These are phyloP conservation scores for Eupithecia insigniata DNA, from an alignment of 2,888 invertebrate genomes.

Conservation along the genomic window DNA sequence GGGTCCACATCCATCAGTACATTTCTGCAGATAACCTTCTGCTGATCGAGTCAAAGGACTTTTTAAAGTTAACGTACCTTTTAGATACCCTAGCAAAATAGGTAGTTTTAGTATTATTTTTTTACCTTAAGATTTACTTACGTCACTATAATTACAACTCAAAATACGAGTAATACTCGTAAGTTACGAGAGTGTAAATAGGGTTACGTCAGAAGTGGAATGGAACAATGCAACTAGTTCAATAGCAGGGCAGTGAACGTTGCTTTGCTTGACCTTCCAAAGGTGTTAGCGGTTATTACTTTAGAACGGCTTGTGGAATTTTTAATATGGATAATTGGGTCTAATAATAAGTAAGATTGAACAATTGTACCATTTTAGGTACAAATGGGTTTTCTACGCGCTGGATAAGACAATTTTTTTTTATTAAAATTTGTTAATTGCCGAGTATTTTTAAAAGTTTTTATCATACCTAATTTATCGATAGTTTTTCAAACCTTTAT, in stretches of 20 bases:
- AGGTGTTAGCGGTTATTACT: slow-evolving; percentile 21
- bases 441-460: too few species aligned
- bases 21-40: too few species aligned
- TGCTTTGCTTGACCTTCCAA: slow-evolving; percentile 41
- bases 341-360: not conserved
- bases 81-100: too few species aligned
- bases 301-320: slow-evolving; percentile 33
- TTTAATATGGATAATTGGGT: not conserved
- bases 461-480: too few species aligned
- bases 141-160: not conserved
- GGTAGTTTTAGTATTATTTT: not conserved
- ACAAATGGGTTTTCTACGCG: not conserved
- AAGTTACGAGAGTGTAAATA: slow-evolving; percentile 11
- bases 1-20: too few species aligned
- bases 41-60: too few species aligned
- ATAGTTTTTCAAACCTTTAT: not conserved
- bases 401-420: not conserved
- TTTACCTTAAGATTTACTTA: not conserved
- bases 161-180: not conserved
- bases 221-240: slow-evolving; percentile 57
- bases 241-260: slow-evolving; percentile 51
- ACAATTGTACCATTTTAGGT: not conserved
- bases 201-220: slow-evolving; percentile 50
- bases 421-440: too few species aligned
- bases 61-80: too few species aligned